Evolutionary conservation across 2,797 vertebrate genomes (phyloP).

Genomic region (Bufotes viridis): DNA sequence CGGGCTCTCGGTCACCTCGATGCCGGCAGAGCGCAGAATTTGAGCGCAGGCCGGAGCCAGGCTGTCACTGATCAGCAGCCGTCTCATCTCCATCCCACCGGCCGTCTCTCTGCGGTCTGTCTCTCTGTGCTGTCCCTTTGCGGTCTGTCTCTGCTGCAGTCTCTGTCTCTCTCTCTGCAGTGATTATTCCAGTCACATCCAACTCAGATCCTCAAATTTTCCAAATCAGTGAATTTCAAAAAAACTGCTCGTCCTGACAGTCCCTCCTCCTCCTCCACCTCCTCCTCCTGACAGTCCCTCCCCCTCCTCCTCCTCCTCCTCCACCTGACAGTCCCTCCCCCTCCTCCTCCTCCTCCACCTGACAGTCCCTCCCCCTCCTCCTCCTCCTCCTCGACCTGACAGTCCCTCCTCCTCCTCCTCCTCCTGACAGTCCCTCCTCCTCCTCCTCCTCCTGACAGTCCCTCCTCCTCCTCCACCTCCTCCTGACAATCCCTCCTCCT

Average conservation of each 20-base stretch:
- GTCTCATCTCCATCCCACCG: conserved; percentile 16
- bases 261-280: not conserved
- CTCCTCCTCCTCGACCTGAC: too few species aligned
- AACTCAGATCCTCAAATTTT: not conserved
- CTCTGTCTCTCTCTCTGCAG: not conserved
- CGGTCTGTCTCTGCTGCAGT: not conserved
- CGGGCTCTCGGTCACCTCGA: conserved; percentile 42
- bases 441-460: too few species aligned
- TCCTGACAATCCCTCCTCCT: too few species aligned
- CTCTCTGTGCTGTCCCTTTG: not conserved
- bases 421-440: too few species aligned
- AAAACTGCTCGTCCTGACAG: not conserved
- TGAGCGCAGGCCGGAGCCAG: conserved; percentile 43
- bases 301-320: not conserved
- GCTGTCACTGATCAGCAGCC: conserved; percentile 53
- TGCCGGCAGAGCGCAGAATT: conserved; percentile 36
- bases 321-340: not conserved
- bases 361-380: too few species aligned
- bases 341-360: too few species aligned
- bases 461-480: too few species aligned
- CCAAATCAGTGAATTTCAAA: conserved; percentile 29
- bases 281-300: not conserved
- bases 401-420: too few species aligned
- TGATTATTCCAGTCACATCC: not conserved
- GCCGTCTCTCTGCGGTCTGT: not conserved